Evolutionary conservation across 2,888 invertebrate species (phyloP).

Genomic region (Caradrina clavipalpis): DNA sequence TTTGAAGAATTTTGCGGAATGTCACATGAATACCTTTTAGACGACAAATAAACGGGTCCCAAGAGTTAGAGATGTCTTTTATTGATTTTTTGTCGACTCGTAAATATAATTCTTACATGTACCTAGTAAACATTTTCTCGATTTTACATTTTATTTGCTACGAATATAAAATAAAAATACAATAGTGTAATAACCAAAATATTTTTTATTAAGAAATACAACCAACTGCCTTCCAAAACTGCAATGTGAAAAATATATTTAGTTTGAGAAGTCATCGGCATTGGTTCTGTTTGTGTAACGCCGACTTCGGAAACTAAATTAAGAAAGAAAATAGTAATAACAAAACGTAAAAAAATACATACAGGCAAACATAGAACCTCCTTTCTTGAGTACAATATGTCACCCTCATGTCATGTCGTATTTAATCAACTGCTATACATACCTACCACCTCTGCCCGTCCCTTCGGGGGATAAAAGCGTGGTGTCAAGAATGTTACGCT

Average conservation of each 20-base stretch:
- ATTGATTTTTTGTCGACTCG: background rate
- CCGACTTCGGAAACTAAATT: too few relatives aligned
- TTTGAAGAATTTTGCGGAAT: slow-evolving; percentile 36
- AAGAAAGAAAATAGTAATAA: too few relatives aligned
- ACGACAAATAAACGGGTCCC: slow-evolving; percentile 20
- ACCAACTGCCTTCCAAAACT: too few relatives aligned
- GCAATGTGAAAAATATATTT: too few relatives aligned
- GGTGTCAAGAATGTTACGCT: background rate
- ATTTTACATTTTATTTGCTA: background rate
- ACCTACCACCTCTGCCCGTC: background rate
- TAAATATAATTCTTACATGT: background rate
- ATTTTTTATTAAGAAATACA: too few relatives aligned
- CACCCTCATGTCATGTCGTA: too few relatives aligned
- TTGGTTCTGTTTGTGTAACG: too few relatives aligned
- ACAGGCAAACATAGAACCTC: too few relatives aligned
- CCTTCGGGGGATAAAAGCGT: background rate
- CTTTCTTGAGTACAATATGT: too few relatives aligned
- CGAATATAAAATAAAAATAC: background rate
- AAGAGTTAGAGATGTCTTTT: slow-evolving; percentile 12
- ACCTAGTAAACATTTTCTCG: background rate
- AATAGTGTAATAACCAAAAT: background rate
- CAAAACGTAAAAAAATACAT: too few relatives aligned
- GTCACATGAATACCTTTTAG: slow-evolving; percentile 15
- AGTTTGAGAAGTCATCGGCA: too few relatives aligned
- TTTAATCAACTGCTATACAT: too few relatives aligned